Base-by-base conservation (phyloP, 1,140 invertebrate species). In the Dreissena polymorpha region DNA sequence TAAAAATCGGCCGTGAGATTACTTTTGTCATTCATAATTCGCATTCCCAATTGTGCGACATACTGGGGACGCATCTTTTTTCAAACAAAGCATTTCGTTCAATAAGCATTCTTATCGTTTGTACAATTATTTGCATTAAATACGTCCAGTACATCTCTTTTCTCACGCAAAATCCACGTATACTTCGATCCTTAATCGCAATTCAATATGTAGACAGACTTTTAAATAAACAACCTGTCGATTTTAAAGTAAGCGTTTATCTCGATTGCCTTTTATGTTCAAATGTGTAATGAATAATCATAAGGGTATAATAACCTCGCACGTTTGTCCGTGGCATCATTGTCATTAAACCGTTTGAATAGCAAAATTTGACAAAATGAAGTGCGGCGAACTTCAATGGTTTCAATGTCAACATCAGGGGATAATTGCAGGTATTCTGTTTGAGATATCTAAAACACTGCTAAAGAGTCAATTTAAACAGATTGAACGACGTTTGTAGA, bases 211-310 rank as follows among this genome's bases (percentile, higher is more conserved):
- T 60, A 60, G 16, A 12, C 57, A n/a, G 57, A 18, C 2, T n/a
- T 60, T 60, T 60, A 60, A 60, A 39, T 39, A 39, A 60, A 60
- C 57, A 60, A 60, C 16, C 57, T n/a, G 57, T 60, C 21, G 57
- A n/a, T 23, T 12, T 60, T 60, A 18, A 60, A 12, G 21, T 60
- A 23, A n/a, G 16, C 16, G 57, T n/a, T 23, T 3, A 2, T n/a
- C 57, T 60, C 57, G 21, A 60, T 18, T 60, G 57, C 57, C 21
- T 60, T 60, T 60, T 5, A 60, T 18, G 16, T 60, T 18, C 2
- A 60, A 60, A 60, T 60, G 53, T 67, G 64, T 69, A 60, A 78
- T 78, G 76, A 78, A 78, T 78, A 78, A 78, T 69, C 64, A 78
- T 78, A 53, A 60, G 39, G n/a, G 7, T 29, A 57, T 78, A 55